Conservation (phyloP, 2,113 vertebrate genomes). For the Emydura subglobosa region DNA sequence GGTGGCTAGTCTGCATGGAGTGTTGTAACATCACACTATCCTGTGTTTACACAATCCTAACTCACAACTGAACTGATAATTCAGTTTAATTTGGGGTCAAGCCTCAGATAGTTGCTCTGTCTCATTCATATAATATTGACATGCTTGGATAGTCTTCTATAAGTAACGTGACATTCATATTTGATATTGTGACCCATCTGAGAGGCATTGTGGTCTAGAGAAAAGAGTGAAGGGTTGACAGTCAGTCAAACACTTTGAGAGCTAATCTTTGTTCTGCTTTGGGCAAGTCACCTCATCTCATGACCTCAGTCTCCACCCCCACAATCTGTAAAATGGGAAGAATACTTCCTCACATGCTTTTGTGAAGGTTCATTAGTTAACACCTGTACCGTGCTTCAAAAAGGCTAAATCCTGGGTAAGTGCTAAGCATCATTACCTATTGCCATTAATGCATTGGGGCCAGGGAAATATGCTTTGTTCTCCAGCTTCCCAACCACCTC, state of each 20-base stretch:
- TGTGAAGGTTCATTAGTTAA: background rate
- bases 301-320: background rate
- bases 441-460: accelerated
- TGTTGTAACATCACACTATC: background rate
- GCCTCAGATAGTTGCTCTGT: background rate
- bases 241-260: background rate
- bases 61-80: background rate
- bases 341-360: background rate
- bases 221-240: background rate
- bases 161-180: background rate
- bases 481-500: background rate
- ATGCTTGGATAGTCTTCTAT: background rate
- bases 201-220: background rate
- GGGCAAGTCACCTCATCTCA: background rate
- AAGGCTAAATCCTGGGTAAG: background rate
- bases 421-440: accelerated
- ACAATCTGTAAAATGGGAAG: background rate
- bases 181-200: background rate
- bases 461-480: accelerated
- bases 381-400: background rate
- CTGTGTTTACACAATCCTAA: background rate
- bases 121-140: background rate
- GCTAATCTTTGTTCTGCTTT: background rate
- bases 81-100: background rate
- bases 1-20: background rate